Percentiles rank a stretch among this genome's conserved stretches.
Evolutionary conservation across 2,888 invertebrate genomes (phyloP).

Genomic region (Agrotis clavis): DNA sequence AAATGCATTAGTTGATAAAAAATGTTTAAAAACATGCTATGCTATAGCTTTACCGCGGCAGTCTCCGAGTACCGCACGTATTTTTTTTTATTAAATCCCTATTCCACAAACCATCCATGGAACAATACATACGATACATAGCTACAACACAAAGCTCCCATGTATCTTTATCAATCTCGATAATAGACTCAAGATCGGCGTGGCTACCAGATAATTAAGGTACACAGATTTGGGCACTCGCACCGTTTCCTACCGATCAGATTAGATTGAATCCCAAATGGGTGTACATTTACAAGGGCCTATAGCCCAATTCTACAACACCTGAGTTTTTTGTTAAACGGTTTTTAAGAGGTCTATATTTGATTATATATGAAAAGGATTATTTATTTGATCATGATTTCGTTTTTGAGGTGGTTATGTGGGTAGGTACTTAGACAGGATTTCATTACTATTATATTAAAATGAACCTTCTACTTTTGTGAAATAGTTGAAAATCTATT

Average conservation of each 20-base stretch:
- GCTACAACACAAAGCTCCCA: constrained; percentile 9
- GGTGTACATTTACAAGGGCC: constrained; percentile 55
- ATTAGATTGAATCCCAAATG: constrained; percentile 62
- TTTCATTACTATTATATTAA: too few relatives aligned
- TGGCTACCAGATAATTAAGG: constrained; percentile 59
- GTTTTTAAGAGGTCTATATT: not conserved
- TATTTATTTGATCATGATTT: not conserved
- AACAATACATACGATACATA: constrained; percentile 1
- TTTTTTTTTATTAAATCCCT: not conserved
- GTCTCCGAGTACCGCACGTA: too few relatives aligned
- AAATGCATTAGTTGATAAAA: too few relatives aligned
- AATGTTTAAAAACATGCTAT: too few relatives aligned
- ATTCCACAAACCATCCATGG: not conserved
- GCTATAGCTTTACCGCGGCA: too few relatives aligned
- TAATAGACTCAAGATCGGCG: constrained; percentile 51
- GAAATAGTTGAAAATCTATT: too few relatives aligned
- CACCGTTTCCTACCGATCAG: constrained; percentile 50
- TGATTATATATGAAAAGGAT: not conserved
- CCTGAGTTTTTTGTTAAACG: constrained; percentile 24
- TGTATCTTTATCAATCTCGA: constrained; percentile 37
- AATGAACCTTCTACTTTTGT: too few relatives aligned
- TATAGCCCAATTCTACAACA: constrained; percentile 42
- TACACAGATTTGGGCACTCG: constrained; percentile 54
- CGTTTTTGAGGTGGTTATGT: not conserved
- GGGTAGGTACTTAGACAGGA: not conserved